Percentiles rank a stretch among this genome's conserved stretches.
These are phyloP conservation scores for Epistrophe eligans DNA, from an alignment of 2,888 invertebrate genomes.

Conservation along the genomic window DNA sequence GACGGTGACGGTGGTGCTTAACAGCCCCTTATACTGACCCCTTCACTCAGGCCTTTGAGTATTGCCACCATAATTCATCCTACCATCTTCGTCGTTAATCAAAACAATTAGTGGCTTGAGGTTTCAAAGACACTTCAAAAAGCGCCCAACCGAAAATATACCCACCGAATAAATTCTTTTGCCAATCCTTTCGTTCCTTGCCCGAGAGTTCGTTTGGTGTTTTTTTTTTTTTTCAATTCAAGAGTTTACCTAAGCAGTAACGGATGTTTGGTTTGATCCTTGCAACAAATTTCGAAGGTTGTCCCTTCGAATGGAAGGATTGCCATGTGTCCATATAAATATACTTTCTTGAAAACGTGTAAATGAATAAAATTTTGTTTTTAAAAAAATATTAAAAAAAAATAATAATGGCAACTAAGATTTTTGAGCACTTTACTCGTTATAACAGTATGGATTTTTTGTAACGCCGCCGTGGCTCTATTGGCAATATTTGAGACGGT, in stretches of 20 bases:
- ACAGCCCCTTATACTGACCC: constrained; percentile 22
- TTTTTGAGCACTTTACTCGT: no score
- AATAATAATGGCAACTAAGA: no score
- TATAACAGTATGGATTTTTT: no score
- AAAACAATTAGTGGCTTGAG: constrained; percentile 75
- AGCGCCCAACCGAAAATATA: constrained; percentile 66
- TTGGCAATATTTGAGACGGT: no score
- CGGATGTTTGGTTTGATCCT: constrained; percentile 20
- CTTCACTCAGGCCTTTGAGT: constrained; percentile 5
- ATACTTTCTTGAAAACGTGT: no score
- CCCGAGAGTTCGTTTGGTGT: constrained; percentile 30
- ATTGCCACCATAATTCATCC: constrained; percentile 35
- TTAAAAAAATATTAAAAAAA: no score
- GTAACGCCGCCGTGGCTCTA: no score
- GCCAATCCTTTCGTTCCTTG: constrained; percentile 23
- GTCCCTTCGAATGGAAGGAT: neutral
- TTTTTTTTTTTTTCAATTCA: constrained; percentile 25
- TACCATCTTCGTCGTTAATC: constrained; percentile 67
- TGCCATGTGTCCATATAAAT: neutral
- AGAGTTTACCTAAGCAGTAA: constrained; percentile 21
- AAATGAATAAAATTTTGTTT: no score
- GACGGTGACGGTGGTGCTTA: neutral
- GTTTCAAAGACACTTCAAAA: constrained; percentile 69
- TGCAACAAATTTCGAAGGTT: constrained; percentile 12
- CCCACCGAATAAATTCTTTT: constrained; percentile 61